Conservation (phyloP, 2,888 invertebrate genomes). For the Melolontha melolontha region DNA sequence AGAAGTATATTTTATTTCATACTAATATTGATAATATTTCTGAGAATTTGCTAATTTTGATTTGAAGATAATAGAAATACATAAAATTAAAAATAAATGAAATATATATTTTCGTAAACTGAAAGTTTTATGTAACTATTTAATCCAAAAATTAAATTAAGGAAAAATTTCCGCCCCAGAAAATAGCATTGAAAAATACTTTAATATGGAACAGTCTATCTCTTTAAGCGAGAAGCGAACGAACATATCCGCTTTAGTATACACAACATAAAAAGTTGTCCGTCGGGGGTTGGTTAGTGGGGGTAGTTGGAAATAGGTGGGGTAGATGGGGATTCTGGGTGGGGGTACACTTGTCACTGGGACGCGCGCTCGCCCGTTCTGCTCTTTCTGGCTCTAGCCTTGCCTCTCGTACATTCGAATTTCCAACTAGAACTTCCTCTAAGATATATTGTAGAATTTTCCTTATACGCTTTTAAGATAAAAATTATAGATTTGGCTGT, state of each 20-base stretch:
- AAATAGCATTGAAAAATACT: constrained; percentile 14
- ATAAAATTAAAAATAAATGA: no score
- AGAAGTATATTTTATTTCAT: no score
- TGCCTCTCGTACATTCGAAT: constrained; percentile 34
- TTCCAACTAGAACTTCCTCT: constrained; percentile 40
- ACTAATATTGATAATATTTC: no score
- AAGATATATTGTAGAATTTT: constrained; percentile 42
- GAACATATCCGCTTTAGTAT: constrained; percentile 62
- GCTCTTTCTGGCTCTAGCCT: constrained; percentile 30
- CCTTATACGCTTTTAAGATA: constrained; percentile 35
- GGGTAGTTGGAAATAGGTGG: constrained; percentile 54
- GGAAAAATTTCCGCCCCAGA: background rate
- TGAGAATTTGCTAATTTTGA: no score
- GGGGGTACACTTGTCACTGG: constrained; percentile 62
- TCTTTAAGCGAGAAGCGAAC: constrained; percentile 32
- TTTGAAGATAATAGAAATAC: no score
- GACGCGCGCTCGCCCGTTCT: constrained; percentile 52
- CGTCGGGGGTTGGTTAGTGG: constrained; percentile 60
- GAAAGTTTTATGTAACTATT: no score
- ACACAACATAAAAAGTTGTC: constrained; percentile 65
- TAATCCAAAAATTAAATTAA: no score
- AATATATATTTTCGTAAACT: no score
- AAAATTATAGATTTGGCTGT: constrained; percentile 28
- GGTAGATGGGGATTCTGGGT: constrained; percentile 48
- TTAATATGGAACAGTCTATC: constrained; percentile 25